Evolutionary conservation across 2,113 vertebrate species (phyloP), one percentile per base, ranked within the genome.

Genomic region (Brachyistius frenatus): DNA sequence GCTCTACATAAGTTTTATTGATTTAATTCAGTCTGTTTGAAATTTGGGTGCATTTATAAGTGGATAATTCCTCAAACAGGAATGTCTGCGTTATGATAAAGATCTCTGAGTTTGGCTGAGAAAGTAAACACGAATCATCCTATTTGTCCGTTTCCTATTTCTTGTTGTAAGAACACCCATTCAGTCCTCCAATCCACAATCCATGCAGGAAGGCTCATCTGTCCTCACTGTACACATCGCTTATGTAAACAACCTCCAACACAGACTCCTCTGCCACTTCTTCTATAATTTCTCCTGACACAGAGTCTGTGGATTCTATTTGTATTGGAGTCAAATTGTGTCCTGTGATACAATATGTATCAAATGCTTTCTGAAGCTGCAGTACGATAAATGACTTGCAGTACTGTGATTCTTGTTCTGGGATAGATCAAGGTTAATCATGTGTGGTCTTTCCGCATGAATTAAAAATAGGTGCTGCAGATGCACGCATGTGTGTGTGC

Each of bases 371-470:
- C 7, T 32, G 78, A 76, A 57, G 41, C 62, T 62, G 44, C n/a
- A 5, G 7, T 52, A 35, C 41, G 65, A 73, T 39, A 60, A 66
- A 67, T 77, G 4, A 23, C 69, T 66, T 78, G 41, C 69, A 64
- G 62, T 10, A 56, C 47, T 67, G 50, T 36, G 47, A 71, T 78
- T 76, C 60, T 79, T 61, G 61, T 81, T 78, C 57, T 32, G 65
- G 78, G 87, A 83, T 74, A 71, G 53, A 72, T 79, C 73, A 88
- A 88, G 84, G 61, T 91, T 83, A 86, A 90, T 78, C 44, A 68
- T 63, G 50, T 63, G 61, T 75, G 61, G 74, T 79, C 71, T 84
- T 66, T 83, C 55, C 54, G 50, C 70, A 83, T 77, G 76, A 83
- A 88, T 90, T 85, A 91, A 75, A 74, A 79, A 83, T 81, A 41